Evolutionary conservation across 2,113 vertebrate species (phyloP), one percentile per base, ranked within the genome.

Genomic region (Rynchops niger): DNA sequence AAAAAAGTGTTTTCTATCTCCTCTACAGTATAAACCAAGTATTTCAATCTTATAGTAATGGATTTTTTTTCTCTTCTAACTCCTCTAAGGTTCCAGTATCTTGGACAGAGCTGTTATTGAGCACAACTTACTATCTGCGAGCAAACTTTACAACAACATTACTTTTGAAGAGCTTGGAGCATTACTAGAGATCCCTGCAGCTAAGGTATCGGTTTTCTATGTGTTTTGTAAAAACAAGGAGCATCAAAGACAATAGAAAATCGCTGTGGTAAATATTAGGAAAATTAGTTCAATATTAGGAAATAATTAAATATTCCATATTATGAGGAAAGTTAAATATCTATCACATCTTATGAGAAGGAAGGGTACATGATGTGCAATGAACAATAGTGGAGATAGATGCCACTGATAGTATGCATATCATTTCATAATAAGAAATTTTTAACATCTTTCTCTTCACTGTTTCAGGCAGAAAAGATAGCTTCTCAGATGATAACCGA

Each of bases 401-500:
- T 89, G 50, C 27, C 45, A 14, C 29, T 67, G 53, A 29, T 27
- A 25, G 10, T 36, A 19, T 25, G 11, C 17, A 45, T 18, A 56
- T 72, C 2, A 26, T 71, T 76, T 67, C 13, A 36, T 52, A 26
- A 34, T 43, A 36, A 43, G 9, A 14, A 30, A 21, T 45, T 56
- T 85, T 53, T 94, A 59, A 70, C 18, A 12, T 38, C 20, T 63
- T 62, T 81, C 23, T 69, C 56, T 90, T 49, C 79, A 9, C 86
- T 78, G 5, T 62, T 94, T 86, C 77, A 99, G 99, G 99, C 99
- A 76, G 99, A 99, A 95, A 99, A 99, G 96, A 99, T 99, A 9
- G 99, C 99, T 36, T 99, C 99, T 27, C 99, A 99, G 96, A 99
- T 99, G 99, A 99, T 99, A 97, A 99, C 99, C 5, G 99, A 99